These are phyloP conservation scores for Myotis planiceps DNA, from an alignment of 2,797 vertebrate genomes.

Conservation along the genomic window DNA sequence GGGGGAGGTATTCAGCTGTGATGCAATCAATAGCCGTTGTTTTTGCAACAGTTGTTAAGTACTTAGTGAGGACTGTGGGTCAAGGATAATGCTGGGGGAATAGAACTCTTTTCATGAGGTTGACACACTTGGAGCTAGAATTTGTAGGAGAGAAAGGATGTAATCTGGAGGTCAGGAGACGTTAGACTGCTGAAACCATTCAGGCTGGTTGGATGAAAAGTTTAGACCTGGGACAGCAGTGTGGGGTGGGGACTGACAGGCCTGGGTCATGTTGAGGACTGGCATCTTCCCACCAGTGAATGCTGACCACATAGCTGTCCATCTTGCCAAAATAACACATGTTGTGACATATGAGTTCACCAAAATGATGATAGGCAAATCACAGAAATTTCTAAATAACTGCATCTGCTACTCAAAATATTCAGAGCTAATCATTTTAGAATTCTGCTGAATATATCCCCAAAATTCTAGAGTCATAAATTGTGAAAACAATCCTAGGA, in stretches of 20 bases:
- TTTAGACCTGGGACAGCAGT: not conserved
- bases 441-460: not conserved
- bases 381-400: slow-evolving; percentile 19
- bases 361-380: not conserved
- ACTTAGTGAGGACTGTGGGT: not conserved
- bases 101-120: not conserved
- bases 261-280: too few species aligned
- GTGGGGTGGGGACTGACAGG: not conserved
- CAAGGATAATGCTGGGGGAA: not conserved
- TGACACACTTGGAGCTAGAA: not conserved
- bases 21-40: not conserved
- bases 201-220: not conserved
- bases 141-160: not conserved
- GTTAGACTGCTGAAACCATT: not conserved
- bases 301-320: too few species aligned
- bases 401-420: not conserved
- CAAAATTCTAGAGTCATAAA: not conserved
- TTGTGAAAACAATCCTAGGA: not conserved
- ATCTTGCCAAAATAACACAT: not conserved
- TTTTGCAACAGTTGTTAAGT: slow-evolving; percentile 18
- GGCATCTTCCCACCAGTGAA: too few species aligned
- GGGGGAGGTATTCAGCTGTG: not conserved
- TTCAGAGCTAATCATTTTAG: not conserved
- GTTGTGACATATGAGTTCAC: not conserved
- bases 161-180: not conserved